Base-by-base conservation (phyloP, 2,888 invertebrate genomes). In the Callosobruchus maculatus region DNA sequence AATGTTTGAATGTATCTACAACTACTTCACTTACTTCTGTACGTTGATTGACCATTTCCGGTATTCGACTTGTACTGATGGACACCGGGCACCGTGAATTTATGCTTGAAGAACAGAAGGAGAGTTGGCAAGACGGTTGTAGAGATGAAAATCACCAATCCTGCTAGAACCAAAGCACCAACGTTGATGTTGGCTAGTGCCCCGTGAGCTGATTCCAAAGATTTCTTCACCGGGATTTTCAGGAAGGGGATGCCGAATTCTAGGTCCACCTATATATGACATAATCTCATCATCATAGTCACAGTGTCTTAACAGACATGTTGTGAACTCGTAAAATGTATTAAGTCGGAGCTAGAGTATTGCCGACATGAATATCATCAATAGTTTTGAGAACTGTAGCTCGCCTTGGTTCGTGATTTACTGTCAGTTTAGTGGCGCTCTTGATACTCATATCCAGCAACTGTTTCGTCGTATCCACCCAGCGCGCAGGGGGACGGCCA, bases 171-270 rank as follows among this genome's bases (percentile, higher is more conserved):
- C 22, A 93, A 76, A 0, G 92, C 89, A 22, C 90, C 90, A 0
- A 91, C 84, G 79, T 93, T 92, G 2, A 93, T 83, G 79, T 92
- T 92, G 9, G 92, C 87, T 7, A 90, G 81, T 0, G 92, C 90
- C 21, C 85, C 86, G 75, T 85, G 82, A 0, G 88, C 86, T 0
- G 86, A 82, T 20, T 89, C 86, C 73, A 88, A 82, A 0, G 90
- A 88, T 77, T 88, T 89, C 78, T 90, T 89, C 4, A 92, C 85
- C 0, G 93, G 93, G 79, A 93, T 91, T n/a, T 89, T 88, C 22
- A 93, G 81, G 78, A 93, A 93, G 0, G 93, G 93, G 30, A 93
- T 89, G 0, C 89, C 88, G 77, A 93, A 90, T 67, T 92, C 91
- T 82, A 93, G 86, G 77, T 91, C 91, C 67, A 93, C 87, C 93